These are phyloP conservation scores for Drosophila sechellia DNA, from an alignment of 1,140 invertebrate species.

Conservation along the genomic window DNA sequence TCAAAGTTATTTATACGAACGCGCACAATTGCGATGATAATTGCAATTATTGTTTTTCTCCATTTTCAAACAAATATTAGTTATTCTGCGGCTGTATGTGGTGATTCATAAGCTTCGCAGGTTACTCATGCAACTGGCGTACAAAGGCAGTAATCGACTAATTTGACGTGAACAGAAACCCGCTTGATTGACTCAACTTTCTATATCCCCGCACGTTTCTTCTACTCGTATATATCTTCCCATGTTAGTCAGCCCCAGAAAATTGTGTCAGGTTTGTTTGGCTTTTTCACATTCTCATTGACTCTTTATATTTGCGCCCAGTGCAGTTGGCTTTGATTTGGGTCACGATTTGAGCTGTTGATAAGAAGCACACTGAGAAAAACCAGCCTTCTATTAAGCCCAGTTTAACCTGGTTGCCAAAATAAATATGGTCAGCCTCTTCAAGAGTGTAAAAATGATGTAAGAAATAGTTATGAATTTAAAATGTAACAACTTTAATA, in stretches of 20 bases:
- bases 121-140: slow-evolving; percentile 26
- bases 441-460: too few species aligned
- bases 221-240: background rate
- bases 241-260: slow-evolving; percentile 21
- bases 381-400: too few species aligned
- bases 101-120: slow-evolving; percentile 21
- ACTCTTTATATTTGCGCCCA: slow-evolving; percentile 49
- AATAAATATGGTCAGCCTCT: too few species aligned
- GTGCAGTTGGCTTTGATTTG: slow-evolving; percentile 63
- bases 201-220: background rate
- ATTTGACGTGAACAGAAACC: slow-evolving; percentile 37
- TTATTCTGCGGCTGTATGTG: slow-evolving; percentile 11
- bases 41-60: slow-evolving; percentile 34
- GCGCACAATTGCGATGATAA: slow-evolving; percentile 17
- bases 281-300: slow-evolving; percentile 38
- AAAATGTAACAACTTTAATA: too few species aligned
- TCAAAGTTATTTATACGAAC: slow-evolving; percentile 10
- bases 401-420: too few species aligned
- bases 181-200: slow-evolving; percentile 43
- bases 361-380: slow-evolving; percentile 45
- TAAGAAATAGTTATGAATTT: too few species aligned
- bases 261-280: slow-evolving; percentile 50
- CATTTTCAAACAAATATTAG: slow-evolving; percentile 20
- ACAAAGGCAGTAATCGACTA: slow-evolving; percentile 37
- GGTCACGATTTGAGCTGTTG: slow-evolving; percentile 54